Evolutionary conservation across 2,888 invertebrate genomes (phyloP).

Genomic region (Agrilus biguttatus): DNA sequence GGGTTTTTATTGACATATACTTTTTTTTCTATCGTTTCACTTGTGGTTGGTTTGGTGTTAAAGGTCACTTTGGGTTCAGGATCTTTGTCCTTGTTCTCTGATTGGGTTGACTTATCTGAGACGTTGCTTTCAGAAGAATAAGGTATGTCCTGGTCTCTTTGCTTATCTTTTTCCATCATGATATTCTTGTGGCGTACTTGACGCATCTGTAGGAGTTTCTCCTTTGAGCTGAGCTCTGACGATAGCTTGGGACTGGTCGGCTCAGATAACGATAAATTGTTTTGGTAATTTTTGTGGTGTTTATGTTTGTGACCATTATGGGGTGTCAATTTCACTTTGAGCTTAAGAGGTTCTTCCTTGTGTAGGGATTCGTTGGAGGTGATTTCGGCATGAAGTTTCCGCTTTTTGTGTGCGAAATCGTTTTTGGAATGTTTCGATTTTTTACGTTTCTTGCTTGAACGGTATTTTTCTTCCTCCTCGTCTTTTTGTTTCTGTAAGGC

Average conservation of each 20-base stretch:
- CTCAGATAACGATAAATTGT: constrained; percentile 12
- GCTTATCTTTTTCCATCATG: constrained; percentile 15
- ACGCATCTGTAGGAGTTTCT: constrained; percentile 30
- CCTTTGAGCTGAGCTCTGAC: constrained; percentile 20
- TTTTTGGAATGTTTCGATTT: constrained; percentile 42
- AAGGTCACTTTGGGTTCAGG: neutral
- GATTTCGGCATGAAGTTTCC: constrained; percentile 42
- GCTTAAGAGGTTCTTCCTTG: constrained; percentile 34
- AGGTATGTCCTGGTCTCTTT: neutral
- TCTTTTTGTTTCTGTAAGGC: constrained; percentile 26
- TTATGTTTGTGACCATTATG: constrained; percentile 31
- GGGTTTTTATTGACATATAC: too few species aligned
- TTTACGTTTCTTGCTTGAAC: constrained; percentile 38
- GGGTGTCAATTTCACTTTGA: constrained; percentile 38
- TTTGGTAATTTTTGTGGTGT: constrained; percentile 27
- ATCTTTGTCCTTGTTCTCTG: neutral
- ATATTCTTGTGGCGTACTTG: constrained; percentile 28
- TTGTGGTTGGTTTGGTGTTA: neutral
- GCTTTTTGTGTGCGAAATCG: constrained; percentile 32
- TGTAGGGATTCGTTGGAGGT: constrained; percentile 20
- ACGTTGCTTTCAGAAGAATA: neutral
- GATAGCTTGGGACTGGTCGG: constrained; percentile 3
- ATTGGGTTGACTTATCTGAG: neutral
- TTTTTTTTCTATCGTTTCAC: neutral
- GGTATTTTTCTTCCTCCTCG: constrained; percentile 19